Evolutionary conservation across 2,113 vertebrate species (phyloP).

Genomic region (Oenanthe melanoleuca): DNA sequence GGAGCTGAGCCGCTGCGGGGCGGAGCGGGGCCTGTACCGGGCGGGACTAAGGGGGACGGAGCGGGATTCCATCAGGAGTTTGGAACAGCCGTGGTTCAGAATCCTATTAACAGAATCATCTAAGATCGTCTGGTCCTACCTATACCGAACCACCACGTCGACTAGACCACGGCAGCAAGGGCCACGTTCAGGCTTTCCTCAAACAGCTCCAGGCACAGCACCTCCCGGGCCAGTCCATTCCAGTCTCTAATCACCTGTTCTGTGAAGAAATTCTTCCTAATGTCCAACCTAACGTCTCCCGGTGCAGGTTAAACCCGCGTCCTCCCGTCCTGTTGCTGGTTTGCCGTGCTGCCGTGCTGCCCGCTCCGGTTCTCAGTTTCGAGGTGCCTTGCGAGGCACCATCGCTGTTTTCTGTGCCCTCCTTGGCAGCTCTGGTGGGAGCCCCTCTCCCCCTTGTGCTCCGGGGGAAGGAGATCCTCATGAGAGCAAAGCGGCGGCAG

Average conservation of each 20-base stretch:
- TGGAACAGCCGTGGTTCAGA: neutral
- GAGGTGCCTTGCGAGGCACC: neutral
- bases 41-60: no score
- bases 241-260: neutral
- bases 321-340: rapidly evolving
- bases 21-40: no score
- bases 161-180: neutral
- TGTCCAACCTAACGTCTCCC: no score
- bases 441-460: rapidly evolving
- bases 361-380: rapidly evolving
- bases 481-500: no score
- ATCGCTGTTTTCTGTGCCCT: rapidly evolving
- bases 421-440: neutral
- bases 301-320: no score
- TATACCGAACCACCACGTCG: neutral
- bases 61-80: rapidly evolving
- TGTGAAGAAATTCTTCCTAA: neutral
- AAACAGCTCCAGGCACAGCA: neutral
- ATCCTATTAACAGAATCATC: neutral
- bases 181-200: neutral
- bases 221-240: neutral
- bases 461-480: rapidly evolving
- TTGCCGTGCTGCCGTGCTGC: rapidly evolving
- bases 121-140: no score
- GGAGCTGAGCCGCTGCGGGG: neutral